A percentile compares a stretch with the other conserved stretches of the same genome.
These are phyloP conservation scores for Dicaeum eximium DNA, from an alignment of 2,113 vertebrate genomes.

Conservation along the genomic window DNA sequence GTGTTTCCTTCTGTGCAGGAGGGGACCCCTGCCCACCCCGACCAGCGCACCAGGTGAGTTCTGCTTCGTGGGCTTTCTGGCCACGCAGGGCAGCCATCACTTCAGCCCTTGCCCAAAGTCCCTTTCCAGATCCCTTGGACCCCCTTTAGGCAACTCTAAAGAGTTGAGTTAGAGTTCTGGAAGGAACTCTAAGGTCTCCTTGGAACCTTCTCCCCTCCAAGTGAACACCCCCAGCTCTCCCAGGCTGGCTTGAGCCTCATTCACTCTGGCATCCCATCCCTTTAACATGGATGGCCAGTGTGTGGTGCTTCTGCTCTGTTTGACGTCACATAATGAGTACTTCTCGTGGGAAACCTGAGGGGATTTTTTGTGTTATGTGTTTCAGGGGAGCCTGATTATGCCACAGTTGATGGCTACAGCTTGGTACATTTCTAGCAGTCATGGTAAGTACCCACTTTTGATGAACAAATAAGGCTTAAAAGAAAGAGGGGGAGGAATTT, in stretches of 20 bases:
- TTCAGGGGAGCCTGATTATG: conserved; percentile 69
- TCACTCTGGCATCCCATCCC: background rate
- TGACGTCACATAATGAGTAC: background rate
- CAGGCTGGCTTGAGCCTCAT: background rate
- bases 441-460: conserved; percentile 51
- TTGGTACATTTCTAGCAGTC: conserved; percentile 63
- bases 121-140: background rate
- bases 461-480: background rate
- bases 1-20: conserved; percentile 74
- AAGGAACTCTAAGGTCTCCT: background rate
- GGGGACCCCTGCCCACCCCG: conserved; percentile 76
- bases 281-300: background rate
- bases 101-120: background rate
- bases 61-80: background rate
- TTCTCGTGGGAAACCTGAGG: background rate
- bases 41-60: conserved; percentile 54
- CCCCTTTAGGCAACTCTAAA: background rate
- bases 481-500: background rate
- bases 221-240: background rate
- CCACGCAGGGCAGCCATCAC: background rate
- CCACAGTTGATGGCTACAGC: conserved; percentile 65
- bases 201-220: background rate
- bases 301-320: background rate
- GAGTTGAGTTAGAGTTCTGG: no score
- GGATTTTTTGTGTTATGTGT: background rate